phyloP scores from a whole-genome alignment of 2,888 invertebrate species.

The Synergus itoensis region DNA sequence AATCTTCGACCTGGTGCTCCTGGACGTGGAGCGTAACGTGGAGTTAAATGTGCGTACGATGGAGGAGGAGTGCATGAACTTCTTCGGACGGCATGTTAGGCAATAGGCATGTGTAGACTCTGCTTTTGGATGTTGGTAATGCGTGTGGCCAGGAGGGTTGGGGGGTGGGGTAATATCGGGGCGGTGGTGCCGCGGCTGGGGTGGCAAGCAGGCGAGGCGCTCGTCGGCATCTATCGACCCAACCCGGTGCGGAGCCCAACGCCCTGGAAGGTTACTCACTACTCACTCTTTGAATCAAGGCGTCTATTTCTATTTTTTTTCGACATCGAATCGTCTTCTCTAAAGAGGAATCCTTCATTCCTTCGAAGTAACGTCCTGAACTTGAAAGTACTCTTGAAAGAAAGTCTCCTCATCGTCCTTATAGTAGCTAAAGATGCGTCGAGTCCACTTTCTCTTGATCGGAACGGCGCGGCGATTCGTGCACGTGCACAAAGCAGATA shows the following conservation, averaged over 20 bases:
- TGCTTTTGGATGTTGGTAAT: conserved; percentile 33
- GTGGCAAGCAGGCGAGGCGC: conserved; percentile 43
- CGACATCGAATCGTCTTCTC: background rate
- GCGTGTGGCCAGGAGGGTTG: conserved; percentile 32
- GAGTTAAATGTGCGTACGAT: background rate
- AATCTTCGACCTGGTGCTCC: conserved; percentile 31
- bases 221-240: conserved; percentile 73
- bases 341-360: background rate
- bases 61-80: conserved; percentile 14
- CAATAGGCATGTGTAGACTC: conserved; percentile 13
- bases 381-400: background rate
- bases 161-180: conserved; percentile 29
- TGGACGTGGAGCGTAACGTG: background rate
- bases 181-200: conserved; percentile 45
- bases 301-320: conserved; percentile 37
- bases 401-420: background rate
- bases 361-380: background rate
- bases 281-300: conserved; percentile 18
- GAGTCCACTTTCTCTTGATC: background rate
- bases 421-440: background rate
- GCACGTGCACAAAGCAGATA: conserved; percentile 2
- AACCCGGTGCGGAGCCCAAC: conserved; percentile 56
- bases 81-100: background rate
- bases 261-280: conserved; percentile 23
- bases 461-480: background rate